phyloP scores from a whole-genome alignment of 2,113 vertebrate genomes.

The Alexandromys fortis region DNA sequence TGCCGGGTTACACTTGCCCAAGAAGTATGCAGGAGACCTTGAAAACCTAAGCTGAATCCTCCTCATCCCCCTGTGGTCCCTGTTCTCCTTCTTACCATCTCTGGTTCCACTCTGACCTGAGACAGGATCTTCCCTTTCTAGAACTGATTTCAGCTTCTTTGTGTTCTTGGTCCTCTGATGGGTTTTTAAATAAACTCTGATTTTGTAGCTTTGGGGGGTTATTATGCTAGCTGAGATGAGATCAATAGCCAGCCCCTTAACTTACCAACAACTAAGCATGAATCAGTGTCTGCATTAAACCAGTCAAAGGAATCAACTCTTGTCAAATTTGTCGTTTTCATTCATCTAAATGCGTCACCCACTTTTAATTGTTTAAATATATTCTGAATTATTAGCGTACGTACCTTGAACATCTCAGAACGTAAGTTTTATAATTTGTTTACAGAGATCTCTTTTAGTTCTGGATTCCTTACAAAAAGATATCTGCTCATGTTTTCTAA shows the following conservation, averaged over 20 bases:
- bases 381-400: neutral
- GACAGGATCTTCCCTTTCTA: neutral
- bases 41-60: neutral
- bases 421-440: neutral
- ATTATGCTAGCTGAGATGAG: neutral
- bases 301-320: neutral
- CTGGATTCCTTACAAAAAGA: constrained; percentile 65
- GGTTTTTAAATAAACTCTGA: neutral
- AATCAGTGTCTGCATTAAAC: neutral
- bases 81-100: neutral
- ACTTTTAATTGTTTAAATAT: neutral
- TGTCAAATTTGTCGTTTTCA: neutral
- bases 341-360: neutral
- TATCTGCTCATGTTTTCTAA: constrained; percentile 74
- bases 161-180: neutral
- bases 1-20: neutral
- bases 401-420: neutral
- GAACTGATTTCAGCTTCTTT: neutral
- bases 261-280: neutral
- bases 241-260: neutral
- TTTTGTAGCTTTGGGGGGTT: neutral
- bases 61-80: neutral
- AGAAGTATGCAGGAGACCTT: neutral
- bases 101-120: neutral
- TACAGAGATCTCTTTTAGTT: constrained; percentile 57